These are phyloP conservation scores for Bombus waltoni DNA, from an alignment of 1,140 invertebrate genomes.

Conservation along the genomic window DNA sequence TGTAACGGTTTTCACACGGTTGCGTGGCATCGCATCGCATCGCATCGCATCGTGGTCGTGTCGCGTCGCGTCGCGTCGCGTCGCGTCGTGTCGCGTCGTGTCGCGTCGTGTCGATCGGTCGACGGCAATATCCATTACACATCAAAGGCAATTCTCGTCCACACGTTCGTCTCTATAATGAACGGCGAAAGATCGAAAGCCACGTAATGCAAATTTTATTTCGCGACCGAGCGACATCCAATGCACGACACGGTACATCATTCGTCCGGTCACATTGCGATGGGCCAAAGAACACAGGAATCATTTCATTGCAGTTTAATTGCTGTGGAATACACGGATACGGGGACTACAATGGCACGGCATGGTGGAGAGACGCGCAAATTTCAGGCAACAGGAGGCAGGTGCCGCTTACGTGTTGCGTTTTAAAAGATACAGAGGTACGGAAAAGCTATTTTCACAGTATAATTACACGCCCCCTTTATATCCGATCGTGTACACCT, in stretches of 20 bases:
- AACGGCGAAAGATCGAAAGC: not conserved
- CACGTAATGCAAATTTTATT: conserved; percentile 26
- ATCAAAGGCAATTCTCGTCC: not conserved
- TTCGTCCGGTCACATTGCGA: conserved; percentile 16
- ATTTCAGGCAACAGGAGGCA: conserved; percentile 74
- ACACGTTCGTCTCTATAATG: not conserved
- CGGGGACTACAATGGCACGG: conserved; percentile 82
- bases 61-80: too few relatives aligned
- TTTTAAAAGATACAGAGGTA: conserved; percentile 80
- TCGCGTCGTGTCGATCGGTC: too few relatives aligned
- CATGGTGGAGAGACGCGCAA: conserved; percentile 79
- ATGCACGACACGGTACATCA: not conserved
- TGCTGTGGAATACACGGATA: conserved; percentile 84
- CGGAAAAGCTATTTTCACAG: not conserved
- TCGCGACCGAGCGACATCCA: not conserved
- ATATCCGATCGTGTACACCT: too few relatives aligned
- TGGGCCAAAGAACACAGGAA: conserved; percentile 37
- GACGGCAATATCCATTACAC: too few relatives aligned
- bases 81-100: too few relatives aligned
- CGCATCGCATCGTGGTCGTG: too few relatives aligned
- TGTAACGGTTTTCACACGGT: too few relatives aligned
- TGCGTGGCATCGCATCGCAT: too few relatives aligned
- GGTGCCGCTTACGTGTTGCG: conserved; percentile 82
- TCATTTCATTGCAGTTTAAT: conserved; percentile 81
- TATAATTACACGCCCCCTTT: too few relatives aligned